These are phyloP conservation scores for Cataglyphis albicans DNA, from an alignment of 2,888 invertebrate species.

Conservation along the genomic window DNA sequence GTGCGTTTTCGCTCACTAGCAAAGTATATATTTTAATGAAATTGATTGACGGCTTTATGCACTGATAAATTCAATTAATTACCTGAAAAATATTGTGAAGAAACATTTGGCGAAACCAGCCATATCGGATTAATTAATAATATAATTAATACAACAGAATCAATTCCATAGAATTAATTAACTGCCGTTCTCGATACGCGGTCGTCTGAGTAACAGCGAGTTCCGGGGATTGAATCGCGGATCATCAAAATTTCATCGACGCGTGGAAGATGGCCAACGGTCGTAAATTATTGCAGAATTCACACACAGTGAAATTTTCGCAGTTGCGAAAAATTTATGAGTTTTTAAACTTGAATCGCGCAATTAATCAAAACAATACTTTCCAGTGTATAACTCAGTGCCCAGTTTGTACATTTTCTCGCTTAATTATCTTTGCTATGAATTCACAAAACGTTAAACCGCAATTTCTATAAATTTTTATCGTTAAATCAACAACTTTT, in stretches of 20 bases:
- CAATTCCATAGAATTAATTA: slow-evolving; percentile 41
- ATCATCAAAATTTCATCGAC: slow-evolving; percentile 48
- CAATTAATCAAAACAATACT: slow-evolving; percentile 39
- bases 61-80: slow-evolving; percentile 8
- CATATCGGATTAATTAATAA: slow-evolving; percentile 19
- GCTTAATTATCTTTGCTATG: background rate
- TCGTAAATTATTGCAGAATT: slow-evolving; percentile 30
- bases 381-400: background rate
- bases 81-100: background rate
- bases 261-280: slow-evolving; percentile 11
- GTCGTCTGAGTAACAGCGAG: slow-evolving; percentile 14
- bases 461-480: background rate
- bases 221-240: slow-evolving; percentile 24
- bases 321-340: slow-evolving; percentile 32
- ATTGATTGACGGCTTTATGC: slow-evolving; percentile 1
- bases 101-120: background rate
- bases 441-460: background rate
- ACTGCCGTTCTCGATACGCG: background rate
- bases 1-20: background rate
- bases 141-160: slow-evolving; percentile 21
- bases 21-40: slow-evolving; percentile 1
- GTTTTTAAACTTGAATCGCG: slow-evolving; percentile 22
- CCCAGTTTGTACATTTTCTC: background rate
- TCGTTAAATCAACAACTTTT: background rate
- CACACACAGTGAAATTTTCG: background rate